Evolutionary conservation across 2,797 vertebrate genomes (phyloP), one percentile per base, ranked within the genome.

Genomic region (Brotogeris chrysoptera): DNA sequence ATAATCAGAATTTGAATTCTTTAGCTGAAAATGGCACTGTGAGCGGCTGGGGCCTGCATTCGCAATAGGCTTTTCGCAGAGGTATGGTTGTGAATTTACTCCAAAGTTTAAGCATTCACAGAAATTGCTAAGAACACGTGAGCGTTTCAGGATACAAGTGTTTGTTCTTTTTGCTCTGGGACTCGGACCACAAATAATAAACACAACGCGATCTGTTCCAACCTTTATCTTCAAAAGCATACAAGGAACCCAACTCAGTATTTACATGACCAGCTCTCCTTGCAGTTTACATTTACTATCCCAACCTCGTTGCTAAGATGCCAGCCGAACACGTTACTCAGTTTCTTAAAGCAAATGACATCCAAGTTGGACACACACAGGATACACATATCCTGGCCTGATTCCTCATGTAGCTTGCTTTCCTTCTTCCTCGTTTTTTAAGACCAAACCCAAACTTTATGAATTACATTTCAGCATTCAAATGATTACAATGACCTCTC

Each of bases 201-300:
- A 72, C 47, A 86, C 77, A 69, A 95, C 39, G 92, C 80, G 18
- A 39, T 83, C 86, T 72, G 72, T 92, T 96, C 89, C 95, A 94
- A 80, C 80, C 44, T 90, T 96, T 92, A 92, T 88, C 91, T 91
- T 91, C 61, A 91, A 73, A 96, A 88, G 72, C 53, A 85, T 83
- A 25, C 80, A 95, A 86, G 74, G 70, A 91, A 86, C 55, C 77
- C 82, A 91, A 68, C 77, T 94, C 59, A 83, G 70, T 61, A 86
- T 83, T 34, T 91, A 93, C 72, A 78, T n/a, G 3, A 80, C 49
- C 86, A 92, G 53, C 76, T 83, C 65, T 92, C 64, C 74, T 83
- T 92, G 49, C 79, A 53, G 27, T 69, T 92, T 85, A 74, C 89
- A 83, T 85, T 92, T 80, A 86, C 91, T 68, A 80, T 34, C 65